Evolutionary conservation across 2,888 invertebrate genomes (phyloP), one percentile per base, ranked within the genome.

Genomic region (Drosophila vallismaia): DNA sequence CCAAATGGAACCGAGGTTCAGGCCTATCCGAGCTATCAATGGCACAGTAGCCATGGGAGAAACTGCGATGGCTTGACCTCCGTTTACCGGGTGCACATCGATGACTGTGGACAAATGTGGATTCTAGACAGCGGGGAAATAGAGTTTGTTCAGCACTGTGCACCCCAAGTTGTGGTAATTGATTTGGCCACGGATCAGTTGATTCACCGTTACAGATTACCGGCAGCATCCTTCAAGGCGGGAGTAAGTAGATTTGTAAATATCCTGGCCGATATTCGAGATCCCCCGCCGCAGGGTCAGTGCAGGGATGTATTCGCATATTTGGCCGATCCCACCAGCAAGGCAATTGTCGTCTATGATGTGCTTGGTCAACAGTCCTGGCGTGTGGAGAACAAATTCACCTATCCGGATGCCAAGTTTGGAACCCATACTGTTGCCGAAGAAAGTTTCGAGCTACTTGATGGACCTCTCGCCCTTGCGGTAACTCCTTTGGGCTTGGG

Each of bases 161-260:
- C 93, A 0, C 95, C 96, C 0, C 95, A 96, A 89, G 90, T 97
- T 0, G 90, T 96, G 1, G 94, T 95, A 0, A 95, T 96, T 84
- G 94, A 95, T 87, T 90, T 96, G 54, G 85, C 86, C 26, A 94
- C 93, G 0, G 93, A 95, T 86, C 93, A 93, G 5, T 86, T 91
- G 45, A 77, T 94, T 1, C 86, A 86, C 58, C 88, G 90, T 5
- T 91, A 89, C 62, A 79, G 81, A 33, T 77, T 91, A 36, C 89
- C 90, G 0, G 26, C 52, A 4, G 48, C 55, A 2, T 74, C 79
- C 9, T 90, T 71, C 42, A 88, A 79, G 40, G 57, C 80, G 0
- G 85, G 75, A 5, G 69, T 79, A 0, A 90, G 91, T n/a, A 74
- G 91, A 4, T 88, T 91, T 31, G 88, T 91, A 3, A 91, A 89